Conservation (phyloP, 2,113 vertebrate species). For the Ammodytes marinus region DNA sequence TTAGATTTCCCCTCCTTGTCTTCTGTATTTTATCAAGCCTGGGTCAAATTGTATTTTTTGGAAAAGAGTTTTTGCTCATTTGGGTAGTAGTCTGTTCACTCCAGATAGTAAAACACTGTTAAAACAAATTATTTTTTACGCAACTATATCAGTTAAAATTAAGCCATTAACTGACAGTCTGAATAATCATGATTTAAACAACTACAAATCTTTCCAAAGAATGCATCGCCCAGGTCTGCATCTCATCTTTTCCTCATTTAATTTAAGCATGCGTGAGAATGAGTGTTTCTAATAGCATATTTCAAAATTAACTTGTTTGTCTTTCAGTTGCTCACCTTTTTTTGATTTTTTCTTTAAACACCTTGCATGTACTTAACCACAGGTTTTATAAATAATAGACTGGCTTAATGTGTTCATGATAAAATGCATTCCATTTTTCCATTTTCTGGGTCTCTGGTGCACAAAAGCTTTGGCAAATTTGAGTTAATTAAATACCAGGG, state of each 20-base stretch:
- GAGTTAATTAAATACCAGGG: too few relatives aligned
- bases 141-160: background rate
- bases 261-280: conserved; percentile 5
- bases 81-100: background rate
- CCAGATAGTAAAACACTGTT: background rate
- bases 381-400: background rate
- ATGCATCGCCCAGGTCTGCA: conserved; percentile 53
- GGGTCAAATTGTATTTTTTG: conserved; percentile 61
- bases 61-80: conserved; percentile 2
- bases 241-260: conserved; percentile 7
- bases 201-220: conserved; percentile 41
- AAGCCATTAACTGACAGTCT: background rate
- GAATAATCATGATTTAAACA: background rate
- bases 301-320: conserved; percentile 31
- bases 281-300: conserved; percentile 13
- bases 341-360: conserved; percentile 16
- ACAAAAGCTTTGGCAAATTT: too few relatives aligned
- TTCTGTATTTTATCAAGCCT: conserved; percentile 35
- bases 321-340: conserved; percentile 31
- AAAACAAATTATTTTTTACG: background rate
- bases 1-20: background rate
- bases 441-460: too few relatives aligned
- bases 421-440: background rate
- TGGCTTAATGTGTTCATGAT: conserved; percentile 8
- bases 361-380: conserved; percentile 39